Conservation (phyloP, 2,797 vertebrate species). For the Sebastiscus albofasciatus region DNA sequence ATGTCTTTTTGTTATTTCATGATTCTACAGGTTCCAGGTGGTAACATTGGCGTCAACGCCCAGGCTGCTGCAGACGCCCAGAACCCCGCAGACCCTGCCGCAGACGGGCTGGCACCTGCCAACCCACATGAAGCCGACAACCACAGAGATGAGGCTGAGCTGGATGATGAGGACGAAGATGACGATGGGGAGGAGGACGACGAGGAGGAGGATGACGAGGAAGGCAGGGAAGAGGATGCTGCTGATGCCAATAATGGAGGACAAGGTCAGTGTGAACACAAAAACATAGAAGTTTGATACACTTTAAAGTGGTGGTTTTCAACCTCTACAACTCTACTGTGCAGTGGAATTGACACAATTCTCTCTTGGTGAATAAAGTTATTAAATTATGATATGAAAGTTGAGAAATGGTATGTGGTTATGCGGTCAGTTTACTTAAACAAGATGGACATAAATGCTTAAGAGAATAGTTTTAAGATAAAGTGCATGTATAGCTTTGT, state of each 20-base stretch:
- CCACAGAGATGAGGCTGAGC: slow-evolving; percentile 85
- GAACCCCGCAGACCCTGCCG: slow-evolving; percentile 32
- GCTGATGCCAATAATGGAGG: slow-evolving; percentile 91
- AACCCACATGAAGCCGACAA: slow-evolving; percentile 56
- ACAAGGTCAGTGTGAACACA: slow-evolving; percentile 71
- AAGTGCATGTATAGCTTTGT: background rate
- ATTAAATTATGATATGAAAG: background rate
- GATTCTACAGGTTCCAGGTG: slow-evolving; percentile 82
- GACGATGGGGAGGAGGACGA: slow-evolving; percentile 91
- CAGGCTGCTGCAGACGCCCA: slow-evolving; percentile 82
- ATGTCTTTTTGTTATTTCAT: background rate
- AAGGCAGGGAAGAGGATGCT: slow-evolving; percentile 86
- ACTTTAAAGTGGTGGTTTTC: background rate
- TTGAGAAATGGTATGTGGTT: background rate
- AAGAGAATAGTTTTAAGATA: background rate
- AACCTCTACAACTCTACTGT: background rate
- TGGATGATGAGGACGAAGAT: slow-evolving; percentile 89
- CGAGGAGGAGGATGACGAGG: slow-evolving; percentile 88
- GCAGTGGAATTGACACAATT: background rate
- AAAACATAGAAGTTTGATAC: background rate
- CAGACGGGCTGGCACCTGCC: slow-evolving; percentile 28
- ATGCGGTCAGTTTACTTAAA: background rate
- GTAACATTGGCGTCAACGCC: slow-evolving; percentile 86
- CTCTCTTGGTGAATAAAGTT: background rate
- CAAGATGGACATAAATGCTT: background rate